These are phyloP conservation scores for Tauraco hartlaubi DNA, from an alignment of 2,797 vertebrate species.

Conservation along the genomic window DNA sequence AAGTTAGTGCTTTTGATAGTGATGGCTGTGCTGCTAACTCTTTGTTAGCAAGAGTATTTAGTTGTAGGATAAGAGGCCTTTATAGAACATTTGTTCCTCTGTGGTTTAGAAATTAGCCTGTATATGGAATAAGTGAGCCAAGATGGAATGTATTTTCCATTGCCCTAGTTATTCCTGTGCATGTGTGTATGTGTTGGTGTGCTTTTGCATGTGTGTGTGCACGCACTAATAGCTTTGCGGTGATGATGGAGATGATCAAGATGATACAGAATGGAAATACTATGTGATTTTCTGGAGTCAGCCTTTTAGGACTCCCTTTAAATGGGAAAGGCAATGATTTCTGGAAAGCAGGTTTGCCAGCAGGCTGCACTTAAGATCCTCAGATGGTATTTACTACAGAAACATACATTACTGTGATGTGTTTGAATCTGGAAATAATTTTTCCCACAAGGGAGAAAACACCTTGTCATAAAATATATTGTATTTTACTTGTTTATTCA, in stretches of 20 bases:
- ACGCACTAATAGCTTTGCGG: constrained; percentile 26
- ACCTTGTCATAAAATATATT: constrained; percentile 37
- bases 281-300: constrained; percentile 53
- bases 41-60: constrained; percentile 48
- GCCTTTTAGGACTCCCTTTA: constrained; percentile 21
- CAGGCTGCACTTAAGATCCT: constrained; percentile 38
- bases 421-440: constrained; percentile 54
- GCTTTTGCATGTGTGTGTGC: constrained; percentile 27
- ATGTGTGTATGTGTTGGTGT: constrained; percentile 7
- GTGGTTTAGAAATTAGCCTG: constrained; percentile 58
- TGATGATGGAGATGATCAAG: constrained; percentile 62
- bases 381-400: constrained; percentile 38
- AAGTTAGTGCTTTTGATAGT: constrained; percentile 73
- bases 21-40: constrained; percentile 57
- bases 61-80: constrained; percentile 58
- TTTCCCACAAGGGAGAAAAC: constrained; percentile 33
- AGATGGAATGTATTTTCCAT: constrained; percentile 33
- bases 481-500: constrained; percentile 53
- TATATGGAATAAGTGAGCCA: constrained; percentile 62
- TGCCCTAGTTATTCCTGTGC: constrained; percentile 25
- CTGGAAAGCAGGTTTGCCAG: constrained; percentile 51
- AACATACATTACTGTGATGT: background rate
- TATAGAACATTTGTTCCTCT: constrained; percentile 55
- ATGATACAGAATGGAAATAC: constrained; percentile 57
- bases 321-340: constrained; percentile 26